Evolutionary conservation across 2,113 vertebrate species (phyloP), one percentile per base, ranked within the genome.

Genomic region (Talpa occidentalis): DNA sequence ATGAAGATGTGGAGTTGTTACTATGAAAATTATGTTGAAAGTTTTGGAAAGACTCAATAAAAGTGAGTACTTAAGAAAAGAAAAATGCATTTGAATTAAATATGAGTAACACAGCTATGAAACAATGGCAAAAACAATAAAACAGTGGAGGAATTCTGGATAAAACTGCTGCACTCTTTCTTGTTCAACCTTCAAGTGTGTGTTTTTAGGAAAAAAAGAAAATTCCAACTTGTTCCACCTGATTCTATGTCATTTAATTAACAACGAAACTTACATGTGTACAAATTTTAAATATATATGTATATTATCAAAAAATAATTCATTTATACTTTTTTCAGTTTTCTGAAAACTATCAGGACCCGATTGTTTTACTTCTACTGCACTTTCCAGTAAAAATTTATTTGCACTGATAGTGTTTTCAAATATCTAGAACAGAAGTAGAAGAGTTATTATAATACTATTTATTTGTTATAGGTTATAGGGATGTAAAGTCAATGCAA

Each of bases 11-110:
- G 24, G 40, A 44, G 22, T 72, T 66, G 32, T 62, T 67, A 54
- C 42, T 62, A 76, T 69, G 49, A 86, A 90, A 81, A 74, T 87
- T 62, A 90, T 69, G 35, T 90, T 44, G 30, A 90, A 74, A 59
- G 62, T 30, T 81, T 80, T 70, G 24, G 59, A 81, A 80, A 76
- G 35, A 80, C 2, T 84, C 40, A 62, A 60, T 90, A 77, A 87
- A 67, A 6, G 1, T 8, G 15, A 79, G 35, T 69, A 47, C 32
- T 52, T 69, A 44, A 42, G 90, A 67, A 72, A 42, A 49, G 3
- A 35, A 83, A 69, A 76, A 74, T 35, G 3, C 10, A 60, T 32
- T 14, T 52, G 67, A 62, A 22, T 81, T 89, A 81, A 80, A 62
- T 24, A 52, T 81, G 74, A 81, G 69, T 52, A 67, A 74, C n/a